phyloP scores from a whole-genome alignment of 2,797 vertebrate genomes.

The Aselliscus stoliczkanus region DNA sequence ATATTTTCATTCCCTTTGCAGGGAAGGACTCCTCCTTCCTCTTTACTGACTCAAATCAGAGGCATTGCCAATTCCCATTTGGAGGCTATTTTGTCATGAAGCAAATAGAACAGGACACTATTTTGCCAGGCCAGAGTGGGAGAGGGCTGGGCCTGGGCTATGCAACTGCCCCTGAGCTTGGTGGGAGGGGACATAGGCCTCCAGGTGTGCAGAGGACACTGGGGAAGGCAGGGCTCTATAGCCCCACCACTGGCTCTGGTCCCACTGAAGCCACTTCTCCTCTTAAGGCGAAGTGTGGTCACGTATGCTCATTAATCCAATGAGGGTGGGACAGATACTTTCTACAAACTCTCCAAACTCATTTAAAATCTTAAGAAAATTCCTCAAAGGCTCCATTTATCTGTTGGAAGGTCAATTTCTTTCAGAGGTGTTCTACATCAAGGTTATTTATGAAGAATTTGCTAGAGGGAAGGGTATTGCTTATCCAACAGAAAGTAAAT shows the following conservation, averaged over 20 bases:
- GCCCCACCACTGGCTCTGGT: background rate
- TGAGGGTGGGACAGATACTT: background rate
- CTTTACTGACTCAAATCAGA: background rate
- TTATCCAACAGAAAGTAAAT: constrained; percentile 52
- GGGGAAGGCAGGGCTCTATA: background rate
- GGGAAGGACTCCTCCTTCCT: background rate
- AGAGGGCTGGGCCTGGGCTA: background rate
- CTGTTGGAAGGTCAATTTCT: constrained; percentile 53
- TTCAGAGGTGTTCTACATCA: constrained; percentile 47
- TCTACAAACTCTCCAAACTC: constrained; percentile 5
- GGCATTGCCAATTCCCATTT: no score
- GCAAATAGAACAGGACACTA: no score
- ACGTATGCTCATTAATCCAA: background rate
- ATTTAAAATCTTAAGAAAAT: constrained; percentile 44
- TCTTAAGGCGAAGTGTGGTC: background rate
- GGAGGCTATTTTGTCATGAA: background rate
- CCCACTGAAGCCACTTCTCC: background rate
- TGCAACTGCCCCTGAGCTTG: background rate
- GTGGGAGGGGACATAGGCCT: background rate
- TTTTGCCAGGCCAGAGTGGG: background rate
- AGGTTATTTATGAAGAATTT: constrained; percentile 62
- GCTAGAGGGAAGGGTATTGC: constrained; percentile 52
- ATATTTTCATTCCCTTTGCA: background rate
- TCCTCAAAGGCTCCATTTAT: constrained; percentile 38
- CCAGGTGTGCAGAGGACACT: background rate